Evolutionary conservation across 2,113 vertebrate species (phyloP).

Genomic region (Shinisaurus crocodilurus): DNA sequence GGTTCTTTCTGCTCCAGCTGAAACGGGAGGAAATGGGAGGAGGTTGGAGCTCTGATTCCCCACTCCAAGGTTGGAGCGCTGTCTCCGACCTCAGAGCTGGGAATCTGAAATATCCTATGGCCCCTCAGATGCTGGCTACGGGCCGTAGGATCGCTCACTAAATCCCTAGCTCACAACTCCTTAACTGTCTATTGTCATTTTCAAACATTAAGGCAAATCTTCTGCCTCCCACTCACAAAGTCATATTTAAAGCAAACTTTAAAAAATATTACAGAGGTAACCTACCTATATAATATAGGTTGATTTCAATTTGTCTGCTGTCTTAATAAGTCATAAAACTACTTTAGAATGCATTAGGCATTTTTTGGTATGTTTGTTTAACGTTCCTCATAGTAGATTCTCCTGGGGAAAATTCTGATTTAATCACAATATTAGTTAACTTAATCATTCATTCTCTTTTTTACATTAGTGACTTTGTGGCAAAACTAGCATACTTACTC

Average conservation of each 20-base stretch:
- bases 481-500: constrained; percentile 54
- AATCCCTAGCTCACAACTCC: too few relatives aligned
- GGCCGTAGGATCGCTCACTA: too few relatives aligned
- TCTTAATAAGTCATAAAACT: constrained; percentile 7
- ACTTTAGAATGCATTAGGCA: constrained; percentile 1
- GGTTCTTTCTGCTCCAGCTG: too few relatives aligned
- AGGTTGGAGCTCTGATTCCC: too few relatives aligned
- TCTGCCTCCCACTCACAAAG: background rate
- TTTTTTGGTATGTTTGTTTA: constrained; percentile 37
- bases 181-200: too few relatives aligned
- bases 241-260: background rate
- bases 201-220: background rate
- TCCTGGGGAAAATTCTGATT: constrained; percentile 46
- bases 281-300: background rate
- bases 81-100: too few relatives aligned
- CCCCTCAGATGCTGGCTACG: too few relatives aligned
- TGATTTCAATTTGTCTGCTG: background rate
- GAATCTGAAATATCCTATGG: too few relatives aligned
- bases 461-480: constrained; percentile 47
- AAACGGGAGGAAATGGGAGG: too few relatives aligned
- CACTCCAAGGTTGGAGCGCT: too few relatives aligned
- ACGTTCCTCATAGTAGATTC: constrained; percentile 15
- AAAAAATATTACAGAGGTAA: background rate
- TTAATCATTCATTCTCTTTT: constrained; percentile 63
- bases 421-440: constrained; percentile 42